Evolutionary conservation across 2,113 vertebrate genomes (phyloP), one percentile per base, ranked within the genome.

Genomic region (Macrotus californicus): DNA sequence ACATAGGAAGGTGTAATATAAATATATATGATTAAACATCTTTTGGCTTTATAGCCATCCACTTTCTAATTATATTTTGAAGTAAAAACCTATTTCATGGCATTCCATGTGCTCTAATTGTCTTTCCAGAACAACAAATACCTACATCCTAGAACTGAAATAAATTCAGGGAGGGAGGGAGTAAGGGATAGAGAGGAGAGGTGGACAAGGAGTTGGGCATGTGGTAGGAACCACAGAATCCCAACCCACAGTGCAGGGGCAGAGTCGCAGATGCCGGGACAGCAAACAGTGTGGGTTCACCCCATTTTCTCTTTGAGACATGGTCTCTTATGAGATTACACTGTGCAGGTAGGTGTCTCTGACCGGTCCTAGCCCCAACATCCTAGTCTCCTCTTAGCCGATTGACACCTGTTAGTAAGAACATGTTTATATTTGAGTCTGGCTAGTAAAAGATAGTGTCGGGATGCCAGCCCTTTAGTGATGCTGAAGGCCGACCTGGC

Each of bases 31-130:
- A 31, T 56, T 67, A 2, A 34, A 91, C 31, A 31, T 34, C 36
- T 80, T 72, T 92, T 90, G 24, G 59, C 15, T 72, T 94, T 75
- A 46, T 6, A 16, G 14, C 12, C 54, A 61, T 39, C 46, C 12
- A 43, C 21, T 83, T 83, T 66, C 52, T 86, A 56, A 61, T 89
- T 79, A 39, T 73, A 91, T 92, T 94, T 89, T 93, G 80, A 29
- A 31, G 88, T 67, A 66, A 82, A 94, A 87, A 56, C 15, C 59
- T 66, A 52, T 59, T 56, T 94, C 50, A 59, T 93, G 87, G 43
- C 19, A 15, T 39, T 83, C 52, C 3, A 18, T 59, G 75, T 87
- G 4, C 50, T 94, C 69, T 84, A 43, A 54, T 22, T 46, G 14
- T 22, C 67, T 94, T 96, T 89, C 54, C 43, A 52, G 39, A 59